These are phyloP conservation scores for Nasonia vitripennis DNA, from an alignment of 1,140 invertebrate species.

Conservation along the genomic window DNA sequence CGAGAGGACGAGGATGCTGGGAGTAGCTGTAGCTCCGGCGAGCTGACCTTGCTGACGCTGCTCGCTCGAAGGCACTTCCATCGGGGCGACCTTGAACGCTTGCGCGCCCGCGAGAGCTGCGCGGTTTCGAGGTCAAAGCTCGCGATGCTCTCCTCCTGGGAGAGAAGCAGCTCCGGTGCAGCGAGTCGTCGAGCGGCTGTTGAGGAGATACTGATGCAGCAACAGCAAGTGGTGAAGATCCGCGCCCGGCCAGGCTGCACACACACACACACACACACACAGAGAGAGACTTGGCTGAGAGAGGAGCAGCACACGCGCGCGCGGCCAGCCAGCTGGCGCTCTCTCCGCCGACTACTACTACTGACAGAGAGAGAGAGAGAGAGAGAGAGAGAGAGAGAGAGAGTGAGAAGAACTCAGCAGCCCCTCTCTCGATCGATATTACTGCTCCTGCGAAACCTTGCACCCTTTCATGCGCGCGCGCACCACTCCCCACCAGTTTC, in stretches of 20 bases:
- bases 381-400: too few relatives aligned
- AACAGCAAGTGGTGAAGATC: background rate
- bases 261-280: too few relatives aligned
- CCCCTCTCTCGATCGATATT: constrained; percentile 70
- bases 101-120: background rate
- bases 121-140: background rate
- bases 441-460: constrained; percentile 73
- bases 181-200: too few relatives aligned
- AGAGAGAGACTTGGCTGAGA: too few relatives aligned
- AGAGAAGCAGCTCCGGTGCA: background rate
- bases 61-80: constrained; percentile 11
- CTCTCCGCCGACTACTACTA: constrained; percentile 49
- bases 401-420: constrained; percentile 18
- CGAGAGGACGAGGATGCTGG: background rate
- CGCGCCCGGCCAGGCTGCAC: constrained; percentile 5
- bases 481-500: constrained; percentile 4
- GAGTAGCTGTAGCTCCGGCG: background rate
- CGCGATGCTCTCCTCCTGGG: background rate
- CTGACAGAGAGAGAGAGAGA: background rate
- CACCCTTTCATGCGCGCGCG: constrained; percentile 56
- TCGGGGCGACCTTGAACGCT: constrained; percentile 10
- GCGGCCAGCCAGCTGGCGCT: constrained; percentile 41
- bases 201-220: too few relatives aligned
- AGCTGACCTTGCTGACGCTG: background rate
- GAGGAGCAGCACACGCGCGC: constrained; percentile 44